phyloP scores from a whole-genome alignment of 2,113 vertebrate species.

The Syngnathus typhle region DNA sequence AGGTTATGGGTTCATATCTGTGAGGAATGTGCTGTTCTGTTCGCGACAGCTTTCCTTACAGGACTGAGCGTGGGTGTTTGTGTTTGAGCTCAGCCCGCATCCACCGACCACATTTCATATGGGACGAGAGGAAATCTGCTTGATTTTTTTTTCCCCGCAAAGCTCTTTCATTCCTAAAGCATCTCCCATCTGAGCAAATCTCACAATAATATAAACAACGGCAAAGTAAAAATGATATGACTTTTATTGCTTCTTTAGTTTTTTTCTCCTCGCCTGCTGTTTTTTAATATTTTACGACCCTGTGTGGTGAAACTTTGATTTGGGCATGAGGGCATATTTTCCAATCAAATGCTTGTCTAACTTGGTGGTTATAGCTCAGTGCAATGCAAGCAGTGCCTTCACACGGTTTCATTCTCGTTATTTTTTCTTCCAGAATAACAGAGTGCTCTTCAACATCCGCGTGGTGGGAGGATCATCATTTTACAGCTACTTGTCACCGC shows the following conservation, averaged over 20 bases:
- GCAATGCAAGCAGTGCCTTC: background rate
- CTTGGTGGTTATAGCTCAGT: background rate
- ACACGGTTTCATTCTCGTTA: background rate
- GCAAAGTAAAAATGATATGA: slow-evolving; percentile 9
- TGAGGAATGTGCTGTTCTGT: slow-evolving; percentile 20
- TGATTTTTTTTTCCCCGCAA: slow-evolving; percentile 38
- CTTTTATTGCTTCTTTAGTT: slow-evolving; percentile 13
- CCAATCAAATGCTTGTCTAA: background rate
- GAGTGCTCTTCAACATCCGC: slow-evolving; percentile 79
- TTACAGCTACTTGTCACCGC: slow-evolving; percentile 82
- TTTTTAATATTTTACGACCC: background rate
- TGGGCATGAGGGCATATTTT: too few relatives aligned
- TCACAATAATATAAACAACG: slow-evolving; percentile 27
- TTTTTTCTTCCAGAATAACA: slow-evolving; percentile 65
- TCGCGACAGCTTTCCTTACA: background rate
- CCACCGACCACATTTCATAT: slow-evolving; percentile 21
- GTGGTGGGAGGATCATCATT: slow-evolving; percentile 74
- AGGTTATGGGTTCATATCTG: slow-evolving; percentile 11
- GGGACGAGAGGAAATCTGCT: slow-evolving; percentile 47
- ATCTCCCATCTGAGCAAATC: slow-evolving; percentile 18
- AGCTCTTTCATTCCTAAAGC: slow-evolving; percentile 29
- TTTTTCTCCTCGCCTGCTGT: background rate
- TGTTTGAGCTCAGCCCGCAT: slow-evolving; percentile 33
- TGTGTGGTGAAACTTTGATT: too few relatives aligned
- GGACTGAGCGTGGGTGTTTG: slow-evolving; percentile 25